These are phyloP conservation scores for Ictalurus punctatus DNA, from an alignment of 2,113 vertebrate species.

Conservation along the genomic window DNA sequence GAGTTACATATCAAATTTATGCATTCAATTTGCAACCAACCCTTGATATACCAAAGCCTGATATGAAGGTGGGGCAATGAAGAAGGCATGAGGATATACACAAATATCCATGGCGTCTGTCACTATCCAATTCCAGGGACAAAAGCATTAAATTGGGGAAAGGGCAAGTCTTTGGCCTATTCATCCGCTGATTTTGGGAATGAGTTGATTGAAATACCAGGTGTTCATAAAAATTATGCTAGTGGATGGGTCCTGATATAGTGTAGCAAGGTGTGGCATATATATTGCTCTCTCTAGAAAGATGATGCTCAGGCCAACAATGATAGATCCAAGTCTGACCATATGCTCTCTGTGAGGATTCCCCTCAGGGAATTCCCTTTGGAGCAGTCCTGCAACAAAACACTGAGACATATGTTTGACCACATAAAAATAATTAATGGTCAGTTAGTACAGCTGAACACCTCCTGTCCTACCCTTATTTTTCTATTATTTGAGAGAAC, in stretches of 20 bases:
- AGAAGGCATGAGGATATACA: no score
- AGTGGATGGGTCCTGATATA: background rate
- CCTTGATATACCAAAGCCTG: background rate
- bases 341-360: background rate
- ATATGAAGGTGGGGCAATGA: background rate
- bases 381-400: background rate
- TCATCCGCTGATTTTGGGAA: no score
- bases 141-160: no score
- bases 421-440: background rate
- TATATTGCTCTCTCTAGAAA: no score
- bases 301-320: background rate
- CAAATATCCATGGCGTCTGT: no score
- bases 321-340: background rate
- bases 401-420: background rate
- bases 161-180: background rate
- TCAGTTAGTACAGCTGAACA: background rate
- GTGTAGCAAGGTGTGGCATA: no score
- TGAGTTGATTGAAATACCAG: no score
- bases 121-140: no score
- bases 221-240: background rate
- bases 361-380: background rate
- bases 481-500: background rate
- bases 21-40: background rate
- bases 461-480: background rate
- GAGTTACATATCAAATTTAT: background rate